phyloP scores from a whole-genome alignment of 2,113 vertebrate species.

The Forbesichthys papilliferus region DNA sequence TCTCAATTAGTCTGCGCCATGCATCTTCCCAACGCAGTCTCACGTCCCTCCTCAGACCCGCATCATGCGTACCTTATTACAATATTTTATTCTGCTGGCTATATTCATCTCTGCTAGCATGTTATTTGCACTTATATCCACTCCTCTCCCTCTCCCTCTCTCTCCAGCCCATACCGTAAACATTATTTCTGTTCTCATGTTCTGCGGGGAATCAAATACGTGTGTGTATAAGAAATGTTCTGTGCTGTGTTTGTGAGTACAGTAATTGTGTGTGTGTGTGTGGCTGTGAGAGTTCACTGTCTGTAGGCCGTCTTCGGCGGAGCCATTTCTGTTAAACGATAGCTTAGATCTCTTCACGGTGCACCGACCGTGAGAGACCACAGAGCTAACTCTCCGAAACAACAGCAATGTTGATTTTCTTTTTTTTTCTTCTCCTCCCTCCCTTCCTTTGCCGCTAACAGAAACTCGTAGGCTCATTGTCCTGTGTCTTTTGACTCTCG shows the following conservation, averaged over 20 bases:
- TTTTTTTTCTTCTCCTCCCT: constrained; percentile 1
- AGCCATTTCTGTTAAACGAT: constrained; percentile 58
- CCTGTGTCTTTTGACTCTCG: constrained; percentile 30
- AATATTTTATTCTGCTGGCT: constrained; percentile 60
- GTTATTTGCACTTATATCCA: background rate
- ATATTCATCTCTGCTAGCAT: background rate
- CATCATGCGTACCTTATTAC: constrained; percentile 68
- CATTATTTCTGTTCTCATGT: background rate
- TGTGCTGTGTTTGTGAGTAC: background rate
- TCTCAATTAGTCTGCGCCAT: constrained; percentile 71
- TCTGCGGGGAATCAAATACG: background rate
- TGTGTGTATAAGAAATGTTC: background rate
- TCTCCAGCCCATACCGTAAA: background rate
- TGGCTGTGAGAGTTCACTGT: background rate
- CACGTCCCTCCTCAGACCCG: constrained; percentile 57
- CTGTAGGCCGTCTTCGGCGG: constrained; percentile 49
- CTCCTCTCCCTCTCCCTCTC: constrained; percentile 12
- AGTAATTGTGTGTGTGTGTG: background rate
- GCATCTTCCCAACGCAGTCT: constrained; percentile 62
- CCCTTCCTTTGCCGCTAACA: constrained; percentile 32
- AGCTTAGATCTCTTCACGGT: constrained; percentile 61
- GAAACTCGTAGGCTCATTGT: constrained; percentile 31
- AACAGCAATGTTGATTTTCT: constrained; percentile 49
- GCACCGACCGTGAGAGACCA: constrained; percentile 48
- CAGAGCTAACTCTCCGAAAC: constrained; percentile 50